Evolutionary conservation across 2,113 vertebrate genomes (phyloP).

Genomic region (Plecotus auritus): DNA sequence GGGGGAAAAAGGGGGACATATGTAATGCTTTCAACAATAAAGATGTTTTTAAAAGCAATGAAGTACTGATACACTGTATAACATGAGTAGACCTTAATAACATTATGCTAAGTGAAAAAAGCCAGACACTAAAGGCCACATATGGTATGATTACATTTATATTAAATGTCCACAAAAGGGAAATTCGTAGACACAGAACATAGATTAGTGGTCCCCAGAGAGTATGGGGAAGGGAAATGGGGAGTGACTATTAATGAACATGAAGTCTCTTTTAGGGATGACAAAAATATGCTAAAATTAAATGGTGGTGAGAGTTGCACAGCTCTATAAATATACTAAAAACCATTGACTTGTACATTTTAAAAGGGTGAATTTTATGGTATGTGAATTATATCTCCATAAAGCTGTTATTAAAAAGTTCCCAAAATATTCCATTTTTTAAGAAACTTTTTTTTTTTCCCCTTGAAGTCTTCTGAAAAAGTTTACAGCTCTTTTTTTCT

Average conservation of each 20-base stretch:
- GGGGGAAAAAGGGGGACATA: too few species aligned
- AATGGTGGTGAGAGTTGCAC: neutral
- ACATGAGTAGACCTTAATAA: neutral
- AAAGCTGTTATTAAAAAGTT: constrained; percentile 26
- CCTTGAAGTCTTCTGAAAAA: neutral
- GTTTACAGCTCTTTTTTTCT: constrained; percentile 5
- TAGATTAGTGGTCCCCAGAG: neutral
- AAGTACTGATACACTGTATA: neutral
- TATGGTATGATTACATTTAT: neutral
- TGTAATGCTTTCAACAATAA: too few species aligned
- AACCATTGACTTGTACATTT: neutral
- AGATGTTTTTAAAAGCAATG: neutral
- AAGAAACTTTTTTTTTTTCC: neutral
- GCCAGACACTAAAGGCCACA: neutral
- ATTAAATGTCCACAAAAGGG: neutral
- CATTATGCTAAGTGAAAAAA: neutral
- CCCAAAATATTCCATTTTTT: neutral
- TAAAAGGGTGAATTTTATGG: constrained; percentile 16
- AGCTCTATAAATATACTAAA: neutral
- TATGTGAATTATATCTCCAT: constrained; percentile 32
- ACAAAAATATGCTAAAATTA: constrained; percentile 5
- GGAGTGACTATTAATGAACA: neutral
- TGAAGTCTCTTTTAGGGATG: neutral
- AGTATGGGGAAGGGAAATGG: neutral
- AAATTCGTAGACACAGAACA: neutral